Percentiles rank a stretch among this genome's conserved stretches.
phyloP scores from a whole-genome alignment of 2,113 vertebrate genomes.

The Phrynocephalus versicolor region DNA sequence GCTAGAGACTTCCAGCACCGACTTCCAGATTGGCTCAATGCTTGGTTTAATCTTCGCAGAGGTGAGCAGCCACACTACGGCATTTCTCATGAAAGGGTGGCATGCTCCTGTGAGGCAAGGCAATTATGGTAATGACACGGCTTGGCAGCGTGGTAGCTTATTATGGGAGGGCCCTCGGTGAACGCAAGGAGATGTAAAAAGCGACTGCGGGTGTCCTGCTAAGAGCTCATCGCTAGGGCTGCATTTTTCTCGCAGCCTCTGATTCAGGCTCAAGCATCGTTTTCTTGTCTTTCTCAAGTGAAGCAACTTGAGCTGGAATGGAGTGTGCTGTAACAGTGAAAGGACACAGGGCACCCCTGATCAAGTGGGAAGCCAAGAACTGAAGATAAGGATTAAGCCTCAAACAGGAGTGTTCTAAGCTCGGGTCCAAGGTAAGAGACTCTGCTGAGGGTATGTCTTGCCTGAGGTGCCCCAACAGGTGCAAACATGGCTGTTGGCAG shows the following conservation, averaged over 20 bases:
- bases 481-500: neutral
- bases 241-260: too few species aligned
- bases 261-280: too few species aligned
- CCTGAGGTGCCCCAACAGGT: neutral
- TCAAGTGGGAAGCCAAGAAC: too few species aligned
- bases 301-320: too few species aligned
- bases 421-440: neutral
- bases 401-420: neutral
- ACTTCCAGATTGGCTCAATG: neutral
- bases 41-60: neutral
- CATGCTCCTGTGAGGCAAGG: neutral
- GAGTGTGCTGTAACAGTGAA: too few species aligned
- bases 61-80: neutral
- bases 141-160: neutral
- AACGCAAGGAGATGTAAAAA: too few species aligned
- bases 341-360: too few species aligned
- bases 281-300: too few species aligned
- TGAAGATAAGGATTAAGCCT: too few species aligned
- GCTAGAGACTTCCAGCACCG: neutral
- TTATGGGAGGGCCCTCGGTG: neutral
- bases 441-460: neutral
- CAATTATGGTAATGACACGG: slow-evolving; percentile 3
- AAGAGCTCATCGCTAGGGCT: too few species aligned
- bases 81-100: neutral
- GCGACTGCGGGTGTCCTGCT: too few species aligned